Percentiles rank a stretch among this genome's conserved stretches.
Evolutionary conservation across 2,888 invertebrate genomes (phyloP).

Genomic region (Plutella xylostella): DNA sequence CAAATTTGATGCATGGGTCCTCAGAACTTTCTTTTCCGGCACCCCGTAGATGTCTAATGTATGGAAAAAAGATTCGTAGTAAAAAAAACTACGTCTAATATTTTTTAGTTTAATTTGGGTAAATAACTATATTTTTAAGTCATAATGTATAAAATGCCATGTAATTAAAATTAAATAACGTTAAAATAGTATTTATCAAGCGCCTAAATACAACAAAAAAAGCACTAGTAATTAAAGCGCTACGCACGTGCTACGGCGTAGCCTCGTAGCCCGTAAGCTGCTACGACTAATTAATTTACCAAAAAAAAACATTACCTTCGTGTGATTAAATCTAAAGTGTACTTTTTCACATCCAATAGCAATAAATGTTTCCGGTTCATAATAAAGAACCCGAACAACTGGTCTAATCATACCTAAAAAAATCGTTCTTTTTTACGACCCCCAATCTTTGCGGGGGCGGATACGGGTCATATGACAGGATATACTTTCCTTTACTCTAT

Average conservation of each 20-base stretch:
- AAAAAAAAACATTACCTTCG: background rate
- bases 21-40: no score
- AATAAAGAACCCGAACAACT: slow-evolving; percentile 41
- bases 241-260: slow-evolving; percentile 22
- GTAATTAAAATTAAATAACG: no score
- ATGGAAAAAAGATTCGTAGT: no score
- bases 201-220: no score
- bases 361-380: slow-evolving; percentile 63
- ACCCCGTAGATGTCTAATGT: no score
- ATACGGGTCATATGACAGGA: slow-evolving; percentile 66
- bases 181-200: no score
- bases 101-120: no score
- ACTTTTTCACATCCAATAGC: slow-evolving; percentile 40
- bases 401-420: slow-evolving; percentile 33
- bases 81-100: no score
- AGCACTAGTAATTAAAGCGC: slow-evolving; percentile 15
- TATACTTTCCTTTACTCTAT: slow-evolving; percentile 45
- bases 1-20: no score
- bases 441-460: slow-evolving; percentile 58
- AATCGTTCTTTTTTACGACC: slow-evolving; percentile 61
- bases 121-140: no score
- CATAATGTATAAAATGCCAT: no score
- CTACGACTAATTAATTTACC: background rate
- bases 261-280: background rate
- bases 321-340: slow-evolving; percentile 19